Evolutionary conservation across 2,113 vertebrate species (phyloP), one percentile per base, ranked within the genome.

Genomic region (Arvicanthis niloticus): DNA sequence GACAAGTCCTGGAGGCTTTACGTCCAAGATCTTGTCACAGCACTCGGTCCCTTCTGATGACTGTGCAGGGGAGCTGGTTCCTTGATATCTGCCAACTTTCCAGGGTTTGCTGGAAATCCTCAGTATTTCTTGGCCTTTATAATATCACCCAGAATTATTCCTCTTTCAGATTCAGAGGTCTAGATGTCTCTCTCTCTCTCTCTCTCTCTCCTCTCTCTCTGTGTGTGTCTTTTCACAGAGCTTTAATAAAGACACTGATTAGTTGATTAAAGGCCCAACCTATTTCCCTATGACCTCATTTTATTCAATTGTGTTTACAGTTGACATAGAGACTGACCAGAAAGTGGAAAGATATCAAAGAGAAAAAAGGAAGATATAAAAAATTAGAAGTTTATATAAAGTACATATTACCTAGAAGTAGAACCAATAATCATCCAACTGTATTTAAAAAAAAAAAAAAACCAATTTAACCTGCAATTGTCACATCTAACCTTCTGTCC

Each of bases 221-320:
- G 5, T 85, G 76, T 34, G 45, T 51, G 24, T 91, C 22, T 91
- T 67, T 42, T 48, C 48, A 26, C 1, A n/a, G 19, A 24, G 4
- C 86, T 60, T 95, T 91, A 56, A 42, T 65, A 91, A 93, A 45
- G 31, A 88, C 34, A 73, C 53, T 42, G 51, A 17, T 89, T 48
- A 70, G 60, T 67, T 60, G 16, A 65, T 67, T 67, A 67, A 51
- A 51, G 48, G 34, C 56, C 58, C 26, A 62, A 15, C 58, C 58
- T 62, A 45, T 10, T 45, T 8, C 58, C 26, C 5, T 85, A 82
- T 40, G 37, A 40, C 22, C 56, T 22, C 51, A 80, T 60, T 24
- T 88, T 73, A 29, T 26, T n/a, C n/a, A 29, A 72, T 29, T 72
- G 48, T 88, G 7, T 53, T 34, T 53, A 24, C 16, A 56, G 7